A percentile compares a stretch with the other conserved stretches of the same genome.
Conservation (phyloP, 1,140 invertebrate genomes). For the Drosophila lacertosa region DNA sequence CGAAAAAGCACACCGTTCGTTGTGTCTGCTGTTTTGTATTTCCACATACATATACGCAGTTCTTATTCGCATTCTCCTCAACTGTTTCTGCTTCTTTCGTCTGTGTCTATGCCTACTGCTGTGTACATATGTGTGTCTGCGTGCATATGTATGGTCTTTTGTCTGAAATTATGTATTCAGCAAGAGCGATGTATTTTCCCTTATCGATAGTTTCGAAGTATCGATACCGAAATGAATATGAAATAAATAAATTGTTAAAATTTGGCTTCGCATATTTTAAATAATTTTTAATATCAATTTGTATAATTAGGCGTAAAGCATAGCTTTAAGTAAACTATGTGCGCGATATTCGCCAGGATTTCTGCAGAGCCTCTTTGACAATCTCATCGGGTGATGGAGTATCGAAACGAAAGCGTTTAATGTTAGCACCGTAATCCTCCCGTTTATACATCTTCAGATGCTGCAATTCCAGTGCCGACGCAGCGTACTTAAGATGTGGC, state of each 20-base stretch:
- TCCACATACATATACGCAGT: conserved; percentile 55
- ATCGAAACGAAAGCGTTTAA: conserved; percentile 71
- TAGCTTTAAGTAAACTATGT: conserved; percentile 32
- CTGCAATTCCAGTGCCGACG: conserved; percentile 25
- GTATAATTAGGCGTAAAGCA: conserved; percentile 1
- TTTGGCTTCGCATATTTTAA: background rate
- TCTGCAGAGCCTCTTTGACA: conserved; percentile 61
- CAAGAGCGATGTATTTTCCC: conserved; percentile 30
- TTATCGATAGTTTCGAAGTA: conserved; percentile 29
- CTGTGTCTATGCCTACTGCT: conserved; percentile 21
- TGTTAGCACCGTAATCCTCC: conserved; percentile 49
- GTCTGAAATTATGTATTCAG: conserved; percentile 53
- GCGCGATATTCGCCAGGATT: conserved; percentile 56
- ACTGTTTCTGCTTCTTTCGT: conserved; percentile 37
- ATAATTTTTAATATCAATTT: conserved; percentile 37
- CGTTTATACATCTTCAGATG: conserved; percentile 51
- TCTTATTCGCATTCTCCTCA: conserved; percentile 52
- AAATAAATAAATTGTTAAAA: too few species aligned
- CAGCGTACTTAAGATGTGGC: conserved; percentile 47
- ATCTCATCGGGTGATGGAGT: conserved; percentile 75
- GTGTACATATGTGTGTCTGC: conserved; percentile 12
- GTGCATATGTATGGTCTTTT: conserved; percentile 42
- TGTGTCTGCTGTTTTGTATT: conserved; percentile 55
- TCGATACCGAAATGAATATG: conserved; percentile 11
- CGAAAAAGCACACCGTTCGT: conserved; percentile 37